Percentiles rank a stretch among this genome's conserved stretches.
Evolutionary conservation across 2,797 vertebrate genomes (phyloP).

Genomic region (Hydrolagus colliei): DNA sequence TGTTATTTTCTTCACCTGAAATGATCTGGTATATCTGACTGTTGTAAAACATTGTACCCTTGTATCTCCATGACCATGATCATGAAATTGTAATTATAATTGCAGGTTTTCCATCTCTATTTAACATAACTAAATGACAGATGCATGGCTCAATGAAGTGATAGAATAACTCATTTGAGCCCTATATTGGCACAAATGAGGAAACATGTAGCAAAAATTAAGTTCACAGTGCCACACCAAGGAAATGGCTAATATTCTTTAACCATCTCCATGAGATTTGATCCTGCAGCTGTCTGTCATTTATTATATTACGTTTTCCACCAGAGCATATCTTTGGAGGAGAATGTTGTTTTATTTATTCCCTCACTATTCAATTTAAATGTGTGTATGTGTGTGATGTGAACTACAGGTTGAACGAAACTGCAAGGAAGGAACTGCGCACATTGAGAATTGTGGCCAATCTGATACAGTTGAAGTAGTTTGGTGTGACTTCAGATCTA

Average conservation of each 20-base stretch:
- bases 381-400: neutral
- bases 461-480: too few species aligned
- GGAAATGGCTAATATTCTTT: neutral
- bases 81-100: neutral
- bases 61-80: neutral
- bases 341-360: neutral
- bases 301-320: too few species aligned
- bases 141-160: neutral
- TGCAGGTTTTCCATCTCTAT: neutral
- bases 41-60: too few species aligned
- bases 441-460: neutral
- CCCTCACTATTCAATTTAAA: neutral
- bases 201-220: neutral
- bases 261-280: neutral
- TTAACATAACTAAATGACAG: neutral
- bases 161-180: neutral
- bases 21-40: too few species aligned
- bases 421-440: neutral
- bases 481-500: too few species aligned
- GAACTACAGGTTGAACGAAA: neutral
- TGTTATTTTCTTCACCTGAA: too few species aligned
- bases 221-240: neutral
- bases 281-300: neutral
- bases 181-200: neutral
- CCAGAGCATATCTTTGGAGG: neutral